Evolutionary conservation across 2,888 invertebrate genomes (phyloP).

Genomic region (Orchestes rusci): DNA sequence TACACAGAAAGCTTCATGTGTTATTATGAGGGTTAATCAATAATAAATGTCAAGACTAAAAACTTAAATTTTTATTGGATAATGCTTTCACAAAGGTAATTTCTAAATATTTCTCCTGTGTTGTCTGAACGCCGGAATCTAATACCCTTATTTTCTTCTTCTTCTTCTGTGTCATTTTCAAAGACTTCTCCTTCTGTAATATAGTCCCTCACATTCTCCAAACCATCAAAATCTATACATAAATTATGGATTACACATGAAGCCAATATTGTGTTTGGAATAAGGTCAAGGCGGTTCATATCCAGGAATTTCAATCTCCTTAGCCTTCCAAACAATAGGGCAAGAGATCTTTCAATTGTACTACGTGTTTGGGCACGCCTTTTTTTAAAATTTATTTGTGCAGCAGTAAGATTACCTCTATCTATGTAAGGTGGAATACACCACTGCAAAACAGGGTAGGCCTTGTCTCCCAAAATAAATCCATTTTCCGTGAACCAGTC

Average conservation of each 20-base stretch:
- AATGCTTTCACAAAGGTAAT: background rate
- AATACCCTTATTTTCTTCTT: background rate
- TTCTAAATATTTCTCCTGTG: no score
- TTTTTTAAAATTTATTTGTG: background rate
- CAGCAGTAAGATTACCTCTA: background rate
- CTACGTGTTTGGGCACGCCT: background rate
- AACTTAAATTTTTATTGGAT: no score
- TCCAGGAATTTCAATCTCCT: background rate
- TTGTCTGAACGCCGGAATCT: background rate
- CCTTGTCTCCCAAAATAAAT: background rate
- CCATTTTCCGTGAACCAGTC: background rate
- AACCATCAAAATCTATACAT: no score
- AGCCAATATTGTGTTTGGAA: background rate
- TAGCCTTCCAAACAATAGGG: no score
- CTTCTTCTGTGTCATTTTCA: background rate
- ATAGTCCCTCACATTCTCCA: no score
- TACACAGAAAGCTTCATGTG: no score
- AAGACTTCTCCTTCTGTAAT: no score
- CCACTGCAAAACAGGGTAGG: background rate
- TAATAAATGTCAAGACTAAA: no score
- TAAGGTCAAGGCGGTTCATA: background rate
- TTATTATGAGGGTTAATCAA: no score
- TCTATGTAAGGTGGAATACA: background rate
- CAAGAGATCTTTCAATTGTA: constrained; percentile 1
- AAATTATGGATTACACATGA: no score